These are phyloP conservation scores for Argentina silus DNA, from an alignment of 2,797 vertebrate genomes.

Conservation along the genomic window DNA sequence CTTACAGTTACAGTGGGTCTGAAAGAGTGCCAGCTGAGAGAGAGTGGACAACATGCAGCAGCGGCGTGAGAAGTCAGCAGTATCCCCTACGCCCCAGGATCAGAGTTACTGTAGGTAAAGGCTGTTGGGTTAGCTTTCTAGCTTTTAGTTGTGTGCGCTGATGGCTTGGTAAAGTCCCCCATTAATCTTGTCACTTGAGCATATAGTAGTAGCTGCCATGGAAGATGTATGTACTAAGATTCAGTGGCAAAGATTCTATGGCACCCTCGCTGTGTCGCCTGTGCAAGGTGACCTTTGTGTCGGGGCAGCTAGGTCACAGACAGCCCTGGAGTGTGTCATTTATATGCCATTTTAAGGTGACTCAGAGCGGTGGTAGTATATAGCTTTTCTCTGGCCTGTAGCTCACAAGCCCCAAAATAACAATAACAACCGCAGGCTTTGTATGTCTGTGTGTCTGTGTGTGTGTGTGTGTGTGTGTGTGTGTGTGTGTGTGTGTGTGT, in stretches of 20 bases:
- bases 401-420: slow-evolving; percentile 59
- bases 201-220: too few relatives aligned
- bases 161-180: not conserved
- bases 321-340: slow-evolving; percentile 52
- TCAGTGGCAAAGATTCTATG: slow-evolving; percentile 46
- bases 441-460: slow-evolving; percentile 1
- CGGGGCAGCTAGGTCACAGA: slow-evolving; percentile 48
- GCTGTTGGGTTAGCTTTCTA: not conserved
- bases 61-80: too few relatives aligned
- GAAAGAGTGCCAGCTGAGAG: too few relatives aligned
- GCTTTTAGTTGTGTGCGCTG: not conserved
- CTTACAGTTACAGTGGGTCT: too few relatives aligned
- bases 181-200: too few relatives aligned
- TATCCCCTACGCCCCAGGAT: too few relatives aligned
- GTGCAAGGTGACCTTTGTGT: slow-evolving; percentile 65
- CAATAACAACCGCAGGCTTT: slow-evolving; percentile 54
- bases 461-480: slow-evolving; percentile 31
- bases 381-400: slow-evolving; percentile 61
- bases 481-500: slow-evolving; percentile 24
- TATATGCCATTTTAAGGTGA: slow-evolving; percentile 55
- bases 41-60: too few relatives aligned
- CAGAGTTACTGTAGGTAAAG: too few relatives aligned
- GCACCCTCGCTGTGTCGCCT: slow-evolving; percentile 46
- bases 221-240: slow-evolving; percentile 17
- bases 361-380: slow-evolving; percentile 51